Evolutionary conservation across 2,113 vertebrate genomes (phyloP).

Genomic region (Fulmarus glacialis): DNA sequence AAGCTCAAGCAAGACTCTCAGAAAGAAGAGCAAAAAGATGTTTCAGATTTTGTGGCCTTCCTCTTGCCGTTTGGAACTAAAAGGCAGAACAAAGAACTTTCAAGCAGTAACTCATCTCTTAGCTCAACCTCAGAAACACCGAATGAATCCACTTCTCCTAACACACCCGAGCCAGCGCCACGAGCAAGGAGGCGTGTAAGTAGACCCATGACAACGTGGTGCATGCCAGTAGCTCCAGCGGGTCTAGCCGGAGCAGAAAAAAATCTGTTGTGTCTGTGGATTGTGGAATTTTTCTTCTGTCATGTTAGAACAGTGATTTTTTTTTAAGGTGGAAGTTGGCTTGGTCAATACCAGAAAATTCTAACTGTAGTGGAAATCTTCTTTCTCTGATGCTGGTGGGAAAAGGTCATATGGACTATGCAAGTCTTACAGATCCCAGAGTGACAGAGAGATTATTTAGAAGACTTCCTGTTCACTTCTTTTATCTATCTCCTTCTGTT

Average conservation of each 20-base stretch:
- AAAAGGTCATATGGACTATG: background rate
- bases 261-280: background rate
- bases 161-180: conserved; percentile 84
- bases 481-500: background rate
- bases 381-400: background rate
- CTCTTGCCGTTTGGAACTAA: conserved; percentile 88
- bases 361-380: background rate
- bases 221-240: background rate
- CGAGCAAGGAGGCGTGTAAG: conserved; percentile 88
- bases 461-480: background rate
- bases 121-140: conserved; percentile 96
- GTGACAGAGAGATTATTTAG: background rate
- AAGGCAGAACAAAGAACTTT: conserved; percentile 91
- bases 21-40: conserved; percentile 87
- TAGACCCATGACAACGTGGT: background rate
- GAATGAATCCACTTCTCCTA: conserved; percentile 85
- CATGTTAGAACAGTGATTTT: fast-evolving
- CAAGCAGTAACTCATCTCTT: conserved; percentile 98
- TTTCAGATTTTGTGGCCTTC: conserved; percentile 87
- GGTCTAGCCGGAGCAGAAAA: background rate
- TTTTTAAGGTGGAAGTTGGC: background rate
- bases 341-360: background rate
- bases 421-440: background rate
- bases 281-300: background rate
- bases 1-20: conserved; percentile 89